Evolutionary conservation across 2,888 invertebrate genomes (phyloP), one percentile per base, ranked within the genome.

Genomic region (Cynaeus angustus): DNA sequence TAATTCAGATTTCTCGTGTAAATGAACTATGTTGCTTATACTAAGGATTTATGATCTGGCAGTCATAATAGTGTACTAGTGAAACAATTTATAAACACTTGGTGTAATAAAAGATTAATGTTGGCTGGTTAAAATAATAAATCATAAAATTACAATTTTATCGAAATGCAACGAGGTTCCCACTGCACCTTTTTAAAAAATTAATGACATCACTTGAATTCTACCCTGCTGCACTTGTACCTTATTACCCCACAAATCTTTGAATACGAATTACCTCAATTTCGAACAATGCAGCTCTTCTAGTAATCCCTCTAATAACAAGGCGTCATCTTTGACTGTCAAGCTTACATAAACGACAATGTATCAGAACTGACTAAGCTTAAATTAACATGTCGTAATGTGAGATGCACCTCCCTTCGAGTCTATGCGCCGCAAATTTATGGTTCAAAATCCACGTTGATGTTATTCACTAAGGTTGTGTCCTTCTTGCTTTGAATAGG

Each of bases 351-450:
- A 8, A 10, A 16, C 16, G 43, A 28, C 43, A 56, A 41, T 41
- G 56, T 38, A 26, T 38, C 38, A 9, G 6, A 2, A 12, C 37
- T 16, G 7, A 21, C 21, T 38, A 4, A 30, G 46, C 45, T 30
- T 28, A 52, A 64, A 53, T 62, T 62, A 62, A 53, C 41, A 43
- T 43, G 64, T 50, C 50, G 62, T 62, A 62, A 62, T 38, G 62
- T 28, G 62, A 62, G 46, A 50, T 62, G 64, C 52, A 52, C 13
- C n/a, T 43, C 21, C 16, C 50, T 30, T 37, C 52, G 21, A 50
- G 50, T 28, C 33, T 33, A 50, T 64, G 53, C 64, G 28, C 43
- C 30, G 26, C 64, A 52, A 30, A 64, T 64, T 64, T 64, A 64
- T 64, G 64, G 62, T 38, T 14, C 13, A 12, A 26, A 33, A 61